phyloP scores from a whole-genome alignment of 2,888 invertebrate genomes.

The Charanyca ferruginea region DNA sequence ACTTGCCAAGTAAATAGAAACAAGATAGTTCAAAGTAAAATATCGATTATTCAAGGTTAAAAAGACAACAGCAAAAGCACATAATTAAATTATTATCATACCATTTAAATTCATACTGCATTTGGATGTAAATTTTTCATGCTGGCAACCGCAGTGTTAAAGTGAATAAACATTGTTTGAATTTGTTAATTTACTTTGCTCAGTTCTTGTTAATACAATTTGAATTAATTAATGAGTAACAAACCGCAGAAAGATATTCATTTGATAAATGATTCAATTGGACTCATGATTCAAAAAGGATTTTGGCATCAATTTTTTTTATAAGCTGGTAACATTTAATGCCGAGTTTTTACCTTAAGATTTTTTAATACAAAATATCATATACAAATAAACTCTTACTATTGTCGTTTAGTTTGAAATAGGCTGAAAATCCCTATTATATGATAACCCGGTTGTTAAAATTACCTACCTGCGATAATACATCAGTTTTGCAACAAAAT shows the following conservation, averaged over 20 bases:
- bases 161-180: slow-evolving; percentile 17
- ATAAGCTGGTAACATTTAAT: slow-evolving; percentile 3
- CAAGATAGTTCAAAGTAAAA: slow-evolving; percentile 12
- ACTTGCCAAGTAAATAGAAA: slow-evolving; percentile 8
- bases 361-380: no score
- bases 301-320: slow-evolving; percentile 5
- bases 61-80: neutral
- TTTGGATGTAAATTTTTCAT: slow-evolving; percentile 34
- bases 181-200: slow-evolving; percentile 24
- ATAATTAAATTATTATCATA: slow-evolving; percentile 21
- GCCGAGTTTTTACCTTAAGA: no score
- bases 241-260: slow-evolving; percentile 12
- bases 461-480: neutral
- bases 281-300: slow-evolving; percentile 8
- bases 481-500: neutral
- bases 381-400: no score
- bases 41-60: neutral
- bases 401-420: no score
- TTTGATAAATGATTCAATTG: neutral
- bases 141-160: slow-evolving; percentile 18
- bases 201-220: slow-evolving; percentile 38
- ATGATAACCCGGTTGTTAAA: neutral
- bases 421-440: neutral
- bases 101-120: slow-evolving; percentile 28
- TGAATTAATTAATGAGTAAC: slow-evolving; percentile 12